These are phyloP conservation scores for Bombus polaris DNA, from an alignment of 1,140 invertebrate species.

Conservation along the genomic window DNA sequence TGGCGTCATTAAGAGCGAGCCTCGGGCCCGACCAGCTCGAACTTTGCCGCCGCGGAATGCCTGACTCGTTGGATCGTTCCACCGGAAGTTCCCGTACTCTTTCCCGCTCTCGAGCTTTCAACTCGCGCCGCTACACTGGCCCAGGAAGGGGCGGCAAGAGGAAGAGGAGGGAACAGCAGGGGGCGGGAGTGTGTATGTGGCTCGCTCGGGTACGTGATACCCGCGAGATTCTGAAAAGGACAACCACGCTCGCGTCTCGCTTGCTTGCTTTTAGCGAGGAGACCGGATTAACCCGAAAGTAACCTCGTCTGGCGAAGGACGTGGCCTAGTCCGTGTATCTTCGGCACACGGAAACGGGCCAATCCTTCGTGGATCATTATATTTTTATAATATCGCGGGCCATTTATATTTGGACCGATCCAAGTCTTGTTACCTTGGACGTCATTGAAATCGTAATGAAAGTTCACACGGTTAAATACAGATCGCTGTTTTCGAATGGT, in stretches of 20 bases:
- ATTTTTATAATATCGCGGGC: conserved; percentile 36
- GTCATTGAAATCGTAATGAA: conserved; percentile 42
- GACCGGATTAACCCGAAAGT: neutral
- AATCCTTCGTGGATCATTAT: neutral
- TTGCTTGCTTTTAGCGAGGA: neutral
- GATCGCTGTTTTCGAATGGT: neutral
- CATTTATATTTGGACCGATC: conserved; percentile 43
- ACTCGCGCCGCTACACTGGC: conserved; percentile 60
- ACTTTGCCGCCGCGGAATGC: conserved; percentile 55
- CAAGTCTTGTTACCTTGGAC: neutral
- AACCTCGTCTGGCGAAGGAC: conserved; percentile 35
- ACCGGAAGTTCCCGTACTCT: conserved; percentile 75
- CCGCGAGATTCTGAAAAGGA: conserved; percentile 48
- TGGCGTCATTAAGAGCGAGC: conserved; percentile 53
- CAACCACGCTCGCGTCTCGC: neutral
- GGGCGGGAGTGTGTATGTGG: neutral
- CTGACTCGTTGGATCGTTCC: conserved; percentile 57
- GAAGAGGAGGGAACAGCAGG: neutral
- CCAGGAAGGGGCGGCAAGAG: neutral
- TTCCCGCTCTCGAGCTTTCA: conserved; percentile 68
- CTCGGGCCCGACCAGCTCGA: conserved; percentile 41
- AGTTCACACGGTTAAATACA: conserved; percentile 30
- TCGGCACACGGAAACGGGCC: conserved; percentile 3
- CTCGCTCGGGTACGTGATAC: conserved; percentile 42
- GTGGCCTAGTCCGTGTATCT: conserved; percentile 32